Conservation (phyloP, 2,888 invertebrate species). For the Gandaritis pyraliata region DNA sequence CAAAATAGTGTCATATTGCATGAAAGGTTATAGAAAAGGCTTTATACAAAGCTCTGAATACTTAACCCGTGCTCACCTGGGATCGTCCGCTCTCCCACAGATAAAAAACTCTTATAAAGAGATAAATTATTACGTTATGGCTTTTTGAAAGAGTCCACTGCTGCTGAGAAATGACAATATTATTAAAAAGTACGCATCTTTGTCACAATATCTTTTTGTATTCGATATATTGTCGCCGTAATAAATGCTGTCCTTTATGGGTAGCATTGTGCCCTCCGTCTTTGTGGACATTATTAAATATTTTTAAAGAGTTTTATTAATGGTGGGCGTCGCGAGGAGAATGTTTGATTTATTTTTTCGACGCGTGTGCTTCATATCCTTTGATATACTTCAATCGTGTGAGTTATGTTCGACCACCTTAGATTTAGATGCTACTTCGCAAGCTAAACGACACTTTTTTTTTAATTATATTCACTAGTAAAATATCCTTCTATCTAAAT, state of each 20-base stretch:
- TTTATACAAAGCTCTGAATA: slow-evolving; percentile 53
- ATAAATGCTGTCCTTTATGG: slow-evolving; percentile 84
- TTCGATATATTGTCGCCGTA: slow-evolving; percentile 84
- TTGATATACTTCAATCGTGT: slow-evolving; percentile 75
- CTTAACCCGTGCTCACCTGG: slow-evolving; percentile 82
- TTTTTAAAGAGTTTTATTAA: slow-evolving; percentile 84
- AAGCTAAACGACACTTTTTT: not conserved
- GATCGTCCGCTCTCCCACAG: slow-evolving; percentile 72
- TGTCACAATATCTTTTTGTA: slow-evolving; percentile 85
- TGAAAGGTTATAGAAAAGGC: slow-evolving; percentile 30
- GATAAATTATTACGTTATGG: slow-evolving; percentile 84
- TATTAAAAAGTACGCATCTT: slow-evolving; percentile 84
- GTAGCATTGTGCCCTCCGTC: slow-evolving; percentile 77
- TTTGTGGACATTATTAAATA: slow-evolving; percentile 85
- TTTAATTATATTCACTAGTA: too few relatives aligned
- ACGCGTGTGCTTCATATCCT: slow-evolving; percentile 77
- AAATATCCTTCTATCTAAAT: too few relatives aligned
- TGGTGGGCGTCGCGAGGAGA: slow-evolving; percentile 80
- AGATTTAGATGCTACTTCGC: slow-evolving; percentile 20
- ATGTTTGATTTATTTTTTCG: slow-evolving; percentile 84
- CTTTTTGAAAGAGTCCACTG: slow-evolving; percentile 85
- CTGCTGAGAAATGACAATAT: slow-evolving; percentile 85
- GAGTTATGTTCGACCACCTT: slow-evolving; percentile 47
- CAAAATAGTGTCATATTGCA: slow-evolving; percentile 44
- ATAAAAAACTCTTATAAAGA: slow-evolving; percentile 83